These are phyloP conservation scores for Octodonta nipae DNA, from an alignment of 2,888 invertebrate genomes.

Conservation along the genomic window DNA sequence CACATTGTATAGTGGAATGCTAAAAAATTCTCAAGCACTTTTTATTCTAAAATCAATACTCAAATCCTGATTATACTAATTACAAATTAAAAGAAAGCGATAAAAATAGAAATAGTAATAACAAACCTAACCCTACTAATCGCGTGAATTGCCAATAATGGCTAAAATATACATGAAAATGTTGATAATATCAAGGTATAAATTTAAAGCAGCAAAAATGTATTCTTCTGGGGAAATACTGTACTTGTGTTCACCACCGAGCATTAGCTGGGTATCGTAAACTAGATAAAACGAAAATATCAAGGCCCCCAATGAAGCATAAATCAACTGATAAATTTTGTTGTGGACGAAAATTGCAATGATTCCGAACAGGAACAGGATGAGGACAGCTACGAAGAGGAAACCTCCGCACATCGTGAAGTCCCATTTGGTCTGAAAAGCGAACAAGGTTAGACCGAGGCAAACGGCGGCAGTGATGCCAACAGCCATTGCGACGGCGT, in stretches of 20 bases:
- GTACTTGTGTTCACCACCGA: conserved; percentile 42
- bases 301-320: conserved; percentile 74
- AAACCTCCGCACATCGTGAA: conserved; percentile 29
- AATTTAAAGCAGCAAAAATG: conserved; percentile 80
- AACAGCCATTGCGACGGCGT: conserved; percentile 68
- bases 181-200: conserved; percentile 80
- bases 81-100: too few species aligned
- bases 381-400: conserved; percentile 26
- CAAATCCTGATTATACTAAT: too few species aligned
- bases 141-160: conserved; percentile 49
- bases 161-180: conserved; percentile 78
- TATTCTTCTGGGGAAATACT: conserved; percentile 29
- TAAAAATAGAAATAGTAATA: too few species aligned
- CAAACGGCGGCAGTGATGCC: conserved; percentile 78
- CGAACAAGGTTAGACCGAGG: conserved; percentile 76
- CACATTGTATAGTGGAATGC: too few species aligned
- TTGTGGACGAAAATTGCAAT: conserved; percentile 30
- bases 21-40: too few species aligned
- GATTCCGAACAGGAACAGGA: conserved; percentile 26
- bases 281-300: conserved; percentile 62
- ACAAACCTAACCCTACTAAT: too few species aligned
- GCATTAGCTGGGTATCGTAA: conserved; percentile 29
- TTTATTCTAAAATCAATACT: too few species aligned
- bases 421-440: conserved; percentile 67
- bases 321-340: conserved; percentile 55